Evolutionary conservation across 2,888 invertebrate species (phyloP).

Genomic region (Macrophya annulata): DNA sequence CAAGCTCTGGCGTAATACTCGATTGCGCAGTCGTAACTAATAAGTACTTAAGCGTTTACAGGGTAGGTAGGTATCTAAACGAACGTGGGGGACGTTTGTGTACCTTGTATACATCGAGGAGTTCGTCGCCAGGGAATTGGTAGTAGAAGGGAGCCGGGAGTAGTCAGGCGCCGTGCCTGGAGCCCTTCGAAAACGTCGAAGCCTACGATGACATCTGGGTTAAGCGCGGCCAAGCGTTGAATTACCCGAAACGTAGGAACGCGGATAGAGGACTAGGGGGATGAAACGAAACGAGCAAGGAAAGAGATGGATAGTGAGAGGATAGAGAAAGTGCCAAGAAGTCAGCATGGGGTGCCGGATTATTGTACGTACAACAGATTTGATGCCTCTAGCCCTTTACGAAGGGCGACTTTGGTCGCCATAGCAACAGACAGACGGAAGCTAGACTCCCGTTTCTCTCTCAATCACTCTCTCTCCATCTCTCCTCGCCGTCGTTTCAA

Average conservation of each 20-base stretch:
- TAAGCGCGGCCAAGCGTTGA: constrained; percentile 45
- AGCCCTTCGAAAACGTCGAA: constrained; percentile 38
- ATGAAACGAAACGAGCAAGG: constrained; percentile 56
- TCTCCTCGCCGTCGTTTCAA: constrained; percentile 54
- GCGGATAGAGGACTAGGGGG: constrained; percentile 51
- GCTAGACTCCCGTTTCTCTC: constrained; percentile 63
- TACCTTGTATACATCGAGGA: constrained; percentile 39
- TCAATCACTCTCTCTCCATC: constrained; percentile 58
- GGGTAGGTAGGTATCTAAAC: constrained; percentile 18
- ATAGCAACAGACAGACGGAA: constrained; percentile 76
- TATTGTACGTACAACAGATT: constrained; percentile 77
- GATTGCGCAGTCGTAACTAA: constrained; percentile 19
- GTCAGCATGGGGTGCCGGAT: constrained; percentile 67
- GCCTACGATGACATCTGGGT: constrained; percentile 42
- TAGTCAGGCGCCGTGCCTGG: constrained; percentile 13
- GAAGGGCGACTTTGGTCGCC: constrained; percentile 73
- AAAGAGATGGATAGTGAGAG: constrained; percentile 24
- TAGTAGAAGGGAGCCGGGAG: constrained; percentile 58
- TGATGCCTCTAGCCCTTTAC: constrained; percentile 74
- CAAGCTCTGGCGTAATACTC: background rate
- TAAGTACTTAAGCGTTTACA: background rate
- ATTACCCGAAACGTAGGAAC: constrained; percentile 53
- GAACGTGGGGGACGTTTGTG: constrained; percentile 18
- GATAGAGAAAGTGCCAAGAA: constrained; percentile 55
- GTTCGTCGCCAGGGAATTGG: constrained; percentile 29